phyloP scores from a whole-genome alignment of 1,140 invertebrate genomes.

The Rhysida immarginata region DNA sequence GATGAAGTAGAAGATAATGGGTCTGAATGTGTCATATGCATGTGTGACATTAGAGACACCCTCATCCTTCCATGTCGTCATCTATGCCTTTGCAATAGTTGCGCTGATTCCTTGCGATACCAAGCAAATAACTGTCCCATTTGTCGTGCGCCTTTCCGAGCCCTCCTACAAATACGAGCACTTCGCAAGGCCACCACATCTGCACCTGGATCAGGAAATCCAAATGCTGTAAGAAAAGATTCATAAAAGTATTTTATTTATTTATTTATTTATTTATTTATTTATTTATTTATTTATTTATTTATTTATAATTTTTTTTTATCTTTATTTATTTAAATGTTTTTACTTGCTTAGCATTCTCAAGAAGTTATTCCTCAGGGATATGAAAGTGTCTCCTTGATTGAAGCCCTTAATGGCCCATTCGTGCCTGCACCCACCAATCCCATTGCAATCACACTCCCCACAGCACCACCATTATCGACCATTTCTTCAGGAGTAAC shows the following conservation, averaged over 20 bases:
- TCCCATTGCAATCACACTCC: slow-evolving; percentile 15
- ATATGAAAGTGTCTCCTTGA: slow-evolving; percentile 87
- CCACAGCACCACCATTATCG: neutral
- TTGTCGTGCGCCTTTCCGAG: slow-evolving; percentile 90
- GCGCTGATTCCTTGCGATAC: slow-evolving; percentile 90
- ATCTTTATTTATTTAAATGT: slow-evolving; percentile 7
- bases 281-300: too few species aligned
- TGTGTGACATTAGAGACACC: slow-evolving; percentile 94
- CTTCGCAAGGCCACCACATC: slow-evolving; percentile 52
- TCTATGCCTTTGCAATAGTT: slow-evolving; percentile 91
- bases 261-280: too few species aligned
- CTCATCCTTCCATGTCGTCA: slow-evolving; percentile 95
- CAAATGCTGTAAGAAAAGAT: neutral
- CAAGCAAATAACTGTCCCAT: slow-evolving; percentile 98
- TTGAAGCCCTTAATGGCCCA: slow-evolving; percentile 96
- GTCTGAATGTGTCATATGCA: slow-evolving; percentile 98
- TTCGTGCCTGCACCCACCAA: slow-evolving; percentile 33
- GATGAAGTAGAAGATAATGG: slow-evolving; percentile 91
- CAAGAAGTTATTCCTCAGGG: slow-evolving; percentile 74
- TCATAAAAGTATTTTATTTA: neutral
- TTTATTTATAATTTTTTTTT: too few species aligned
- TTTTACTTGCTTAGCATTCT: slow-evolving; percentile 14
- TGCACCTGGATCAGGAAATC: neutral
- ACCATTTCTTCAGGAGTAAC: neutral
- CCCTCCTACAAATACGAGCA: slow-evolving; percentile 86